Base-by-base conservation (phyloP, 2,888 invertebrate species). In the Strigamia transsilvanica region DNA sequence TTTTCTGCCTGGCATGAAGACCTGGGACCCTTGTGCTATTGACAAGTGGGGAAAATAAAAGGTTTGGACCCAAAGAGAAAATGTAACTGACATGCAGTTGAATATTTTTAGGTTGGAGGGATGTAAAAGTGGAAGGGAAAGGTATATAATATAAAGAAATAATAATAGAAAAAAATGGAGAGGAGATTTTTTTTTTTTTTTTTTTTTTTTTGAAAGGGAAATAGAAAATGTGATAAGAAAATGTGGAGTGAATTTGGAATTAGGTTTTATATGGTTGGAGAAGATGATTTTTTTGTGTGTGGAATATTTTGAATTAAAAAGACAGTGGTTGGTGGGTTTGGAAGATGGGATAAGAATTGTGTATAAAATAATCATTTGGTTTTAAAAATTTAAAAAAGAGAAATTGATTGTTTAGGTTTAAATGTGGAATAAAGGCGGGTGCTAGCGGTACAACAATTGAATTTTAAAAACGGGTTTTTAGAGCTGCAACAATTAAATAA, bases 11-110 rank as follows among this genome's bases (percentile, higher is more conserved):
- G 21, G 21, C 61, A 66, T 66, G 21, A 73, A 73, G 73, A 73
- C 32, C 73, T 32, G 73, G 73, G 73, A 66, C 61, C 56, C 73
- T 27, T 73, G 27, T 73, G 73, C 73, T 73, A 73, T 73, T 73
- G 73, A 73, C 73, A 73, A 73, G 73, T 73, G 73, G 73, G 73
- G 10, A 73, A 73, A 73, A 73, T 73, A 27, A 73, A 73, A 73
- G 73, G 73, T 73, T 73, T 73, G 73, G 73, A 27, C 73, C 73
- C 18, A 32, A n/a, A 12, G 73, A 73, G 73, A 27, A 73, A 73
- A 73, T 73, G 73, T 27, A 27, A 27, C 73, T 73, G 73, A 73
- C 73, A 73, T 32, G 73, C 27, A 73, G 73, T 73, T 73, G 73
- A 73, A 73, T 73, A 73, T 73, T 73, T 73, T 73, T 73, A 27